phyloP scores from a whole-genome alignment of 2,888 invertebrate species.

The Coremacera marginata region DNA sequence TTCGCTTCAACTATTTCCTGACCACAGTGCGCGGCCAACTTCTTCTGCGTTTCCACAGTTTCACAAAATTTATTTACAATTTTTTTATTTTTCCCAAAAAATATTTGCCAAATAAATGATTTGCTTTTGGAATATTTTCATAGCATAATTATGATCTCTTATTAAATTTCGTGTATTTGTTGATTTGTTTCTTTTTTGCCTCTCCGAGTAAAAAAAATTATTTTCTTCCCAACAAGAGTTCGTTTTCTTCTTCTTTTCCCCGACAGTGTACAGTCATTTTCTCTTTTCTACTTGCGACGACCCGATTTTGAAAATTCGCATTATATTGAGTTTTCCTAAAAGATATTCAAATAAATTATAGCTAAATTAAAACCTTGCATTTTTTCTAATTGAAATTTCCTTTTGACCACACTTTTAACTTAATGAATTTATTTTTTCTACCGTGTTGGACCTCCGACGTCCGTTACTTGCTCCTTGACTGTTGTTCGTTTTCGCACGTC shows the following conservation, averaged over 20 bases:
- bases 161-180: constrained; percentile 42
- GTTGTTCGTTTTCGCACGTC: constrained; percentile 39
- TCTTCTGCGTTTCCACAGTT: neutral
- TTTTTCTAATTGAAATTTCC: too few relatives aligned
- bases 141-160: neutral
- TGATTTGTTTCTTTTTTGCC: constrained; percentile 44
- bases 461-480: constrained; percentile 31
- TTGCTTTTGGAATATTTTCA: neutral
- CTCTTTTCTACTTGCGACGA: constrained; percentile 36
- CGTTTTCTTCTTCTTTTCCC: constrained; percentile 39
- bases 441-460: constrained; percentile 25
- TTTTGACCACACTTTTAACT: neutral
- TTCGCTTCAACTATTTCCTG: neutral
- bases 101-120: neutral
- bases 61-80: too few relatives aligned
- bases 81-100: neutral
- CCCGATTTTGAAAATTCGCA: constrained; percentile 23
- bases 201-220: neutral
- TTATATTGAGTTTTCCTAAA: constrained; percentile 18
- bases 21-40: neutral
- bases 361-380: neutral
- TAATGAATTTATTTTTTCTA: constrained; percentile 4
- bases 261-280: constrained; percentile 52
- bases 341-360: neutral
- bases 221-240: constrained; percentile 21